phyloP scores from a whole-genome alignment of 2,888 invertebrate species.

The Aromia moschata region DNA sequence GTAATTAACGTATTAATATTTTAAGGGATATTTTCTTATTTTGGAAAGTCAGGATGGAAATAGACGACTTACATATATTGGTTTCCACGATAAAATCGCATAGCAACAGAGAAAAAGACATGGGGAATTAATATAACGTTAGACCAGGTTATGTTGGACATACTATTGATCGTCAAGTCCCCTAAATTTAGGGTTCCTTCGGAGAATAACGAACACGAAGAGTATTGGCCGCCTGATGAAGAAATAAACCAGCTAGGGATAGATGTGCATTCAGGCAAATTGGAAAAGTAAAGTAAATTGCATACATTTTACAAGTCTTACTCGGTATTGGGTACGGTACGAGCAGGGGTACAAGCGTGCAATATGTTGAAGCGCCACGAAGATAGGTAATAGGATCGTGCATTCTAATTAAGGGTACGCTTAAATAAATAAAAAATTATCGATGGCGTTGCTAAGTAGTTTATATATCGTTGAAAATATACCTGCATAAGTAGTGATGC shows the following conservation, averaged over 20 bases:
- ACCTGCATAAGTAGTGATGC: too few species aligned
- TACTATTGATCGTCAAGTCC: constrained; percentile 31
- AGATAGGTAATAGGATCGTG: too few species aligned
- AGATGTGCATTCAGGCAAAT: constrained; percentile 15
- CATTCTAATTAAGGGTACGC: neutral
- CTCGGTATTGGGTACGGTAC: neutral
- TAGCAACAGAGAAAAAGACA: constrained; percentile 6
- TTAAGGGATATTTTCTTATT: too few species aligned
- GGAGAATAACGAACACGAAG: constrained; percentile 26
- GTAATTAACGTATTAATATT: too few species aligned
- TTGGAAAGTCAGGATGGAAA: too few species aligned
- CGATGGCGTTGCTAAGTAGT: neutral
- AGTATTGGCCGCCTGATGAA: constrained; percentile 28
- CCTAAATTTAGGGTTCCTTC: constrained; percentile 29
- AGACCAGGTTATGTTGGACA: constrained; percentile 22
- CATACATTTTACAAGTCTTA: neutral
- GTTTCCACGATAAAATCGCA: too few species aligned
- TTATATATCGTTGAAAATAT: too few species aligned
- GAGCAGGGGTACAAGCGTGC: neutral
- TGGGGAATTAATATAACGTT: constrained; percentile 9
- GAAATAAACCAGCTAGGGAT: constrained; percentile 20
- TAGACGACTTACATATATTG: too few species aligned
- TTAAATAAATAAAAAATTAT: neutral
- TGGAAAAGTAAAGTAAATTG: constrained; percentile 3
- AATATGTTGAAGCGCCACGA: neutral